These are phyloP conservation scores for Girardia tigrina DNA, from an alignment of 2,888 invertebrate genomes.

Conservation along the genomic window DNA sequence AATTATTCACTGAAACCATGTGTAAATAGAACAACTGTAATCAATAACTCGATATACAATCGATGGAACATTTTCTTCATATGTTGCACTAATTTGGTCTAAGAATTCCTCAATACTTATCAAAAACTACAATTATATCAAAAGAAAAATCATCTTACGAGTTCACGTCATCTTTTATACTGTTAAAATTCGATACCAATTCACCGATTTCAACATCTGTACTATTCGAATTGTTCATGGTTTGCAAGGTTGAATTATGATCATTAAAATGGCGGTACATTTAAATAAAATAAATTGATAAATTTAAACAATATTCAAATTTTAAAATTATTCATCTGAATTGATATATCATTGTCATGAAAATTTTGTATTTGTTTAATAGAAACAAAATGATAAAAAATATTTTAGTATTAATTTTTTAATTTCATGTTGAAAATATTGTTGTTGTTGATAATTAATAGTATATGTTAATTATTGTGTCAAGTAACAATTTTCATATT, in stretches of 20 bases:
- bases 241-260: constrained; percentile 7
- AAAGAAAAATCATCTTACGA: neutral
- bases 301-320: constrained; percentile 15
- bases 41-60: neutral
- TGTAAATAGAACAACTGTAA: neutral
- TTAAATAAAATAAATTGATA: neutral
- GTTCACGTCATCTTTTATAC: neutral
- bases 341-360: no score
- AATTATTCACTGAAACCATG: neutral
- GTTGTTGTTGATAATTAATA: no score
- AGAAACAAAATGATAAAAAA: no score
- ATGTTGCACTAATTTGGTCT: neutral
- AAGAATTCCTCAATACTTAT: neutral
- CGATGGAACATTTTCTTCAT: neutral
- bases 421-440: no score
- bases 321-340: no score
- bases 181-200: neutral
- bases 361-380: no score
- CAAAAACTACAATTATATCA: neutral
- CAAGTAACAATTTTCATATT: no score
- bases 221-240: neutral
- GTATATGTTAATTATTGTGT: no score
- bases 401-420: no score
- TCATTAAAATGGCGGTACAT: constrained; percentile 16
- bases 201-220: neutral